Percentiles rank a stretch among this genome's conserved stretches.
Evolutionary conservation across 2,888 invertebrate species (phyloP).

Genomic region (Halocaridina rubra): DNA sequence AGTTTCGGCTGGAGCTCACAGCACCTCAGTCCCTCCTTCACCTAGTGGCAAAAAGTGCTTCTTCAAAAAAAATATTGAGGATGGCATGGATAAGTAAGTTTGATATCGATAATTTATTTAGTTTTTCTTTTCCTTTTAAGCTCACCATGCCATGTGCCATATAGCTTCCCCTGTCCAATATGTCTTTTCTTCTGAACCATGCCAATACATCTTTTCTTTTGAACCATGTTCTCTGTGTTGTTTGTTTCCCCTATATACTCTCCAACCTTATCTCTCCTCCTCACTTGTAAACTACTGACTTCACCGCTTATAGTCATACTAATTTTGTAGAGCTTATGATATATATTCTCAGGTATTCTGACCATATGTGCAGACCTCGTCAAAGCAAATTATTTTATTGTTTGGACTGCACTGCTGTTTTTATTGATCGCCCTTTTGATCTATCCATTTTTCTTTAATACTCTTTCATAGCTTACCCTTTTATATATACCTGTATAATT

Average conservation of each 20-base stretch:
- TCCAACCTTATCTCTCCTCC: background rate
- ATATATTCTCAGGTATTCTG: too few relatives aligned
- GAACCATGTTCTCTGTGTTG: too few relatives aligned
- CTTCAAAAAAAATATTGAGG: slow-evolving; percentile 88
- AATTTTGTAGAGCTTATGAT: too few relatives aligned
- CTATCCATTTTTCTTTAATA: background rate
- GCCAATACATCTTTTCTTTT: slow-evolving; percentile 31
- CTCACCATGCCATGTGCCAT: too few relatives aligned
- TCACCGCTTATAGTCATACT: too few relatives aligned
- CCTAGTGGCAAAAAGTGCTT: slow-evolving; percentile 80
- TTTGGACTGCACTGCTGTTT: background rate
- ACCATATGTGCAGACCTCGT: too few relatives aligned
- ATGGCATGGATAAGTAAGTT: slow-evolving; percentile 83
- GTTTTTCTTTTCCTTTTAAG: too few relatives aligned
- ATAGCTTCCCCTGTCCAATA: too few relatives aligned
- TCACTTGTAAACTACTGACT: background rate
- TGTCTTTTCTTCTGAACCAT: too few relatives aligned
- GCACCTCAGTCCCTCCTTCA: slow-evolving; percentile 69
- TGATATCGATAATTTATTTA: background rate
- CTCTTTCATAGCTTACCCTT: background rate
- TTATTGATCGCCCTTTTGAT: background rate
- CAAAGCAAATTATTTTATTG: too few relatives aligned
- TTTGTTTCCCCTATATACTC: too few relatives aligned
- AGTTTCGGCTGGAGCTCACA: background rate
- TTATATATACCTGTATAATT: too few relatives aligned